These are phyloP conservation scores for Cotesia vestalis DNA, from an alignment of 1,140 invertebrate genomes.

Conservation along the genomic window DNA sequence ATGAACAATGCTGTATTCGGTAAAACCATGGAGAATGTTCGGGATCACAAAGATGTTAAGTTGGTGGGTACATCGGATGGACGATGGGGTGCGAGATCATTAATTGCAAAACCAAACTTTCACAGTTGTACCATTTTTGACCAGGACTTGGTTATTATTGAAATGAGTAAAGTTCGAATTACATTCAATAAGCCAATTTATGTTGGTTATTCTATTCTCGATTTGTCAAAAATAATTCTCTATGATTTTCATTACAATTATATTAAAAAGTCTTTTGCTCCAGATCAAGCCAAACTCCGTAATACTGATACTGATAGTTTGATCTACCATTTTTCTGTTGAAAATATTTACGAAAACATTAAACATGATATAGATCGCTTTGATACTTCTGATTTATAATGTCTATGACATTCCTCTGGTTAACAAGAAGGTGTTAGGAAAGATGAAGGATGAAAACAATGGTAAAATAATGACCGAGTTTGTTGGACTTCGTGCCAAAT, in stretches of 20 bases:
- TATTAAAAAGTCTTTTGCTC: constrained; percentile 38
- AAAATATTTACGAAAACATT: constrained; percentile 12
- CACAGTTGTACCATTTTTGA: constrained; percentile 3
- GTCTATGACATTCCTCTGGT: not conserved
- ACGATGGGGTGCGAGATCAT: constrained; percentile 11
- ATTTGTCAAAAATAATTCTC: constrained; percentile 42
- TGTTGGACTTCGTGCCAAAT: constrained; percentile 18
- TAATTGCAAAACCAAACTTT: constrained; percentile 18
- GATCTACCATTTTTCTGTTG: not conserved
- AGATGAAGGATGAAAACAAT: not conserved
- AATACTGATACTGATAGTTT: constrained; percentile 9
- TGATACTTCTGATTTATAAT: constrained; percentile 21
- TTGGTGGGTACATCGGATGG: constrained; percentile 48
- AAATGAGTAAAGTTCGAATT: constrained; percentile 29
- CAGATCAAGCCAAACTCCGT: not conserved
- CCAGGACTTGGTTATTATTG: constrained; percentile 2
- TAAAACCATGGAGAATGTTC: constrained; percentile 26
- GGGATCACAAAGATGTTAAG: constrained; percentile 58
- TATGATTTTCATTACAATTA: constrained; percentile 52
- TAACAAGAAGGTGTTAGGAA: constrained; percentile 11
- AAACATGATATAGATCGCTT: constrained; percentile 22
- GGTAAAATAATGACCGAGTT: constrained; percentile 8
- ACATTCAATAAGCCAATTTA: constrained; percentile 46
- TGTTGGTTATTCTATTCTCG: constrained; percentile 40
- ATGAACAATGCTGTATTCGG: constrained; percentile 27